Conservation (phyloP, 2,888 invertebrate species). For the Dexiosoma caninum region DNA sequence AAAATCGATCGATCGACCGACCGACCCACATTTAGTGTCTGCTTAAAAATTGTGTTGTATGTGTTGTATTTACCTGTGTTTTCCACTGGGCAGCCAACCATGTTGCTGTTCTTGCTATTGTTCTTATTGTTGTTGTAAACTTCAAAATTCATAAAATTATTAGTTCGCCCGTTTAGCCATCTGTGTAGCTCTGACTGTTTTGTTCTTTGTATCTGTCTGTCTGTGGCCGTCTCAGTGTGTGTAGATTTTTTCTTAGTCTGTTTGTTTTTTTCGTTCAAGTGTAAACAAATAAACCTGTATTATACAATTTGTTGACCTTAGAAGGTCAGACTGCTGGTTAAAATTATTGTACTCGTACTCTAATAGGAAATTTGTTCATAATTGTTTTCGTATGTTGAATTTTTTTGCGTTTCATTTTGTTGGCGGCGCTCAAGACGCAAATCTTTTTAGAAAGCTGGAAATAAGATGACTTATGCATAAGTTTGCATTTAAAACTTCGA, state of each 20-base stretch:
- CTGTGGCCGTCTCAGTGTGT: not conserved
- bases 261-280: constrained; percentile 5
- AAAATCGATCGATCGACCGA: not conserved
- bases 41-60: not conserved
- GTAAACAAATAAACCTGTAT: constrained; percentile 52
- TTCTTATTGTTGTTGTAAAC: constrained; percentile 9
- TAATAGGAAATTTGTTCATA: constrained; percentile 31
- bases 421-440: not conserved
- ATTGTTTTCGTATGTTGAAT: not conserved
- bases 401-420: not conserved
- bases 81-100: not conserved
- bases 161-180: not conserved
- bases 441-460: not conserved
- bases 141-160: constrained; percentile 33
- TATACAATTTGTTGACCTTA: constrained; percentile 60
- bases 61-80: constrained; percentile 2
- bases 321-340: constrained; percentile 58
- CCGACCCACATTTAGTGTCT: no score
- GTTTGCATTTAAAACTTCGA: no score
- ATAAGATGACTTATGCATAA: not conserved
- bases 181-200: not conserved
- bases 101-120: not conserved
- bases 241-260: not conserved
- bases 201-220: constrained; percentile 18
- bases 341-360: constrained; percentile 27